Evolutionary conservation across 2,888 invertebrate genomes (phyloP), one percentile per base, ranked within the genome.

Genomic region (Acrobasis suavella): DNA sequence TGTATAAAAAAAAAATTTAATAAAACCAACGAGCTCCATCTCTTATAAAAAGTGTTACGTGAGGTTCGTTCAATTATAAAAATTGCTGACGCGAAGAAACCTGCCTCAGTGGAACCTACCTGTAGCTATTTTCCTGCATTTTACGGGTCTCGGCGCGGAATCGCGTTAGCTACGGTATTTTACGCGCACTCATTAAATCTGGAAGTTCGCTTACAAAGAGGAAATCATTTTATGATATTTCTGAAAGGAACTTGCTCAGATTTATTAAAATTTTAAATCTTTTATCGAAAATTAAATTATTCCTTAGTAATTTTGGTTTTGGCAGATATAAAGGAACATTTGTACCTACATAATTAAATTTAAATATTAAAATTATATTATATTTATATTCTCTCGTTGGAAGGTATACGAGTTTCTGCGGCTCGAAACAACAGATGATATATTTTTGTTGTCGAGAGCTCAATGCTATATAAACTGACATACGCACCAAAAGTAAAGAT

Each of bases 31-130:
- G 5, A n/a, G 12, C 16, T 8, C 62, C 65, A 67, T 64, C 58
- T 64, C 56, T 64, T 60, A 46, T n/a, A 6, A 46, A 32, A 32
- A 32, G 7, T 77, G 69, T 65, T 69, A 65, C 64, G 7, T 32
- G 69, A 72, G 75, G 67, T 71, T 69, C 72, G 75, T 77, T 79
- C 78, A 81, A 82, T 82, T 83, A 82, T 73, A 68, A 71, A 74
- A 73, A 60, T 69, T 75, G 77, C 74, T 80, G 81, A 77, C 70
- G 75, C 16, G 52, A 52, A 60, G 39, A 22, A 60, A 42, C 42
- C 42, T 60, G 39, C 16, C 16, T 51, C 17, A n/a, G 51, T 16
- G 17, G 52, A 52, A 50, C 22, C 51, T 63, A 63, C 63, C 65
- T 63, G 63, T 59, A 62, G 62, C 58, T 58, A 61, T 60, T 50